Evolutionary conservation across 2,888 invertebrate genomes (phyloP).

Genomic region (Agelastica alni): DNA sequence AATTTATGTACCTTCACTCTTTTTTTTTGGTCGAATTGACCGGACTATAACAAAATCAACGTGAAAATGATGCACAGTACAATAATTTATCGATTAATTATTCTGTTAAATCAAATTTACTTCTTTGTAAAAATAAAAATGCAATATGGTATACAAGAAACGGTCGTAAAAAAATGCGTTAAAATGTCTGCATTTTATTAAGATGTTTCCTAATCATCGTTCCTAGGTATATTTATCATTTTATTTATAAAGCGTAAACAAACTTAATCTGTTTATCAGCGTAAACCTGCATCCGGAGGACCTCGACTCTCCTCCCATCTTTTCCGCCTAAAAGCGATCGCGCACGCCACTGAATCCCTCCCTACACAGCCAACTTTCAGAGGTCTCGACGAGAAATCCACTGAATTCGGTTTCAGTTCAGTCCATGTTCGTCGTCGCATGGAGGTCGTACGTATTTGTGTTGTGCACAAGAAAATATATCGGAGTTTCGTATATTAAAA

Average conservation of each 20-base stretch:
- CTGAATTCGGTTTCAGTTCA: constrained; percentile 27
- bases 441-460: constrained; percentile 12
- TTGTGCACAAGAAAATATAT: constrained; percentile 10
- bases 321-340: constrained; percentile 2
- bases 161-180: too few species aligned
- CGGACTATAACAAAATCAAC: too few species aligned
- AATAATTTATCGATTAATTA: too few species aligned
- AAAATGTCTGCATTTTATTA: too few species aligned
- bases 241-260: constrained; percentile 9
- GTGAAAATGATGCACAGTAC: too few species aligned
- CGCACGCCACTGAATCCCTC: constrained; percentile 30
- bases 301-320: constrained; percentile 16
- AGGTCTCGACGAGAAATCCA: constrained; percentile 30
- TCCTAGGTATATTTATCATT: constrained; percentile 6
- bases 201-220: too few species aligned
- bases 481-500: constrained; percentile 26
- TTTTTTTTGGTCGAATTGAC: too few species aligned
- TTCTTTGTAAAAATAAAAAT: too few species aligned
- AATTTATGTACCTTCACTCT: too few species aligned
- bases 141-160: too few species aligned
- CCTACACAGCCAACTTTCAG: constrained; percentile 31
- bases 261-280: constrained; percentile 13
- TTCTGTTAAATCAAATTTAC: too few species aligned
- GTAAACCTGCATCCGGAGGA: constrained; percentile 21
- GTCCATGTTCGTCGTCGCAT: constrained; percentile 30